Conservation (phyloP, 2,113 vertebrate species). For the Pterophyllum scalare region DNA sequence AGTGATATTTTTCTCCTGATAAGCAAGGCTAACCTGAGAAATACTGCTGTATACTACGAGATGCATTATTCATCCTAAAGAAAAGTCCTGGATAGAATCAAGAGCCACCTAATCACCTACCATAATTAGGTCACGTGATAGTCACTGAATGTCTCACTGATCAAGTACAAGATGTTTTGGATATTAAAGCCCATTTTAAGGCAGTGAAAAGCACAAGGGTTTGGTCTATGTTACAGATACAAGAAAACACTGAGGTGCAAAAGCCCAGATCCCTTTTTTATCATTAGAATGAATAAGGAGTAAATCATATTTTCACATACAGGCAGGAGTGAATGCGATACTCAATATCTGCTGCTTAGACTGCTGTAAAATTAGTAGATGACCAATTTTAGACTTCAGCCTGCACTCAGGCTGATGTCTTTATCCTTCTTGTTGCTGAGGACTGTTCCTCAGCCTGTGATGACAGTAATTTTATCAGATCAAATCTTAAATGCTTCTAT, state of each 20-base stretch:
- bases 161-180: not conserved
- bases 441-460: not conserved
- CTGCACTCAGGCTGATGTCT: not conserved
- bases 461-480: too few species aligned
- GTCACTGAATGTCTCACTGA: too few species aligned
- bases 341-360: not conserved
- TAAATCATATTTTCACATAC: not conserved
- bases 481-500: too few species aligned
- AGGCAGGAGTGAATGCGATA: not conserved
- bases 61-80: too few species aligned
- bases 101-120: too few species aligned
- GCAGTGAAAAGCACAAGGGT: not conserved
- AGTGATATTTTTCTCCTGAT: too few species aligned
- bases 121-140: too few species aligned
- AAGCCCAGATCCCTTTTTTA: not conserved
- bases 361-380: not conserved
- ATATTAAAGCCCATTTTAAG: not conserved
- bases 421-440: too few species aligned
- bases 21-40: too few species aligned
- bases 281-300: slow-evolving; percentile 7
- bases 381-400: not conserved
- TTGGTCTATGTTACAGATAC: not conserved
- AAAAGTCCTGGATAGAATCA: too few species aligned
- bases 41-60: too few species aligned
- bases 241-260: not conserved